Conservation (phyloP, 2,113 vertebrate genomes). For the Excalfactoria chinensis region DNA sequence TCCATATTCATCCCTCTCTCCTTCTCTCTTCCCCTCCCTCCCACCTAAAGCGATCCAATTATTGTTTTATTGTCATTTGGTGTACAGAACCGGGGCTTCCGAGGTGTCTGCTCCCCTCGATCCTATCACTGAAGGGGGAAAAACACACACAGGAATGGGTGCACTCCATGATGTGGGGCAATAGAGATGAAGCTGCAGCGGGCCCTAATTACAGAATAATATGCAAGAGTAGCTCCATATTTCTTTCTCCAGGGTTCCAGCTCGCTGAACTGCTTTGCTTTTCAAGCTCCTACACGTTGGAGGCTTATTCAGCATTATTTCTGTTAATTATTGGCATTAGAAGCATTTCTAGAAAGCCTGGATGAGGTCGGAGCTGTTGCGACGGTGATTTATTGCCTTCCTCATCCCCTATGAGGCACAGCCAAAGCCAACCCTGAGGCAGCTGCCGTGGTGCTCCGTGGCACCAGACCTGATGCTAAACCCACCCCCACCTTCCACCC, state of each 20-base stretch:
- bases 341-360: not conserved
- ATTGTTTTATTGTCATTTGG: not conserved
- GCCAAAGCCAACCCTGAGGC: not conserved
- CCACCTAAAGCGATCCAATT: not conserved
- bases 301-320: conserved; percentile 47
- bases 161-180: fast-evolving
- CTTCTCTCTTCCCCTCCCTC: not conserved
- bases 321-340: conserved; percentile 40
- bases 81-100: not conserved
- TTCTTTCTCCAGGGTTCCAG: conserved; percentile 13
- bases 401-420: not conserved
- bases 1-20: conserved; percentile 46
- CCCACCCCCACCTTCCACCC: not conserved
- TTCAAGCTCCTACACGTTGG: not conserved
- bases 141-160: not conserved
- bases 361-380: not conserved
- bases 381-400: not conserved
- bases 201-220: not conserved
- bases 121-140: not conserved
- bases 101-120: not conserved
- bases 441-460: fast-evolving
- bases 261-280: not conserved
- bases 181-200: not conserved
- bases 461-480: fast-evolving
- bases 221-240: not conserved